phyloP scores from a whole-genome alignment of 2,888 invertebrate genomes.

The Limenitis camilla region DNA sequence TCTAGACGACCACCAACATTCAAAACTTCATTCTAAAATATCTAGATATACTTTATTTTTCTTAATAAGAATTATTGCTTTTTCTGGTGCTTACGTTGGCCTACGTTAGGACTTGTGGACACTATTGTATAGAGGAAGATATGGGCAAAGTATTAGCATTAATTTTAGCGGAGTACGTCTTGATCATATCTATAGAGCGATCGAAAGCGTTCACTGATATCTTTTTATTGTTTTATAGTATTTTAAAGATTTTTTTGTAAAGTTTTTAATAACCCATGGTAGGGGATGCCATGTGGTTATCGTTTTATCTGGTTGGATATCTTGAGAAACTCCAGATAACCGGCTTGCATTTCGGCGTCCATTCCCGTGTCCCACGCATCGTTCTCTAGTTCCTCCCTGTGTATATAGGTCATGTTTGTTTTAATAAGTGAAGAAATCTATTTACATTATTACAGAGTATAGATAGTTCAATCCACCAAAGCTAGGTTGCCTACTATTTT shows the following conservation, averaged over 20 bases:
- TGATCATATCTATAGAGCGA: conserved; percentile 22
- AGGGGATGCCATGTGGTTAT: conserved; percentile 46
- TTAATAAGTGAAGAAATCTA: not conserved
- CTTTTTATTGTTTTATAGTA: conserved; percentile 59
- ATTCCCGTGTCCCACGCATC: conserved; percentile 71
- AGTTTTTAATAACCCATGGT: conserved; percentile 8
- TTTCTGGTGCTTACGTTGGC: conserved; percentile 13
- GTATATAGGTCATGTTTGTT: not conserved
- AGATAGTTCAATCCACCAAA: too few relatives aligned
- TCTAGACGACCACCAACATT: conserved; percentile 4
- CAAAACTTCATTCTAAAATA: conserved; percentile 10
- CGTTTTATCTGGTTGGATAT: conserved; percentile 72
- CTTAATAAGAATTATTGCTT: conserved; percentile 14
- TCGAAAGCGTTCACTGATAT: conserved; percentile 36
- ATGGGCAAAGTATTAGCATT: conserved; percentile 11
- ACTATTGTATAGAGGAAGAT: conserved; percentile 6
- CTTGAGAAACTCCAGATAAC: conserved; percentile 69
- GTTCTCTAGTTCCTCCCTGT: conserved; percentile 65
- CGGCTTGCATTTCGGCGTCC: conserved; percentile 70
- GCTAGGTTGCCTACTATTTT: too few relatives aligned
- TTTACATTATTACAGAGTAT: not conserved
- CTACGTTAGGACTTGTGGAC: conserved; percentile 12
- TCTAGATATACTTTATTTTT: conserved; percentile 11
- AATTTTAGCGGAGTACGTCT: conserved; percentile 9
- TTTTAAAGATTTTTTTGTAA: conserved; percentile 54